phyloP scores from a whole-genome alignment of 2,888 invertebrate species.

The Caenorhabditis wallacei region DNA sequence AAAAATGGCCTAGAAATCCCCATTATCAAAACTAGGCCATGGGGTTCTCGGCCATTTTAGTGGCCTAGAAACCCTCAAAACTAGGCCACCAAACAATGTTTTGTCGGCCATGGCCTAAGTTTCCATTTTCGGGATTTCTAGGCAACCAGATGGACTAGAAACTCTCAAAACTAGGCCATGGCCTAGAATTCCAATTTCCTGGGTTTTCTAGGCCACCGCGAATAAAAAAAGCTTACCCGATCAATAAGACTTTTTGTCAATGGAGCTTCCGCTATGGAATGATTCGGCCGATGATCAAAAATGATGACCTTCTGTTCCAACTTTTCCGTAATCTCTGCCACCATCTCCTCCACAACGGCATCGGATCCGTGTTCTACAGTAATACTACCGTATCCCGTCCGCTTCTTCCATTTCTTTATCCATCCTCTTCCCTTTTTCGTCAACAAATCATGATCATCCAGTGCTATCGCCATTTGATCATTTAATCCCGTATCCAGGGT shows the following conservation, averaged over 20 bases:
- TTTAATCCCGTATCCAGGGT: not conserved
- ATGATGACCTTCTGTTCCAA: conserved; percentile 1
- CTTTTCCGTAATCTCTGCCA: conserved; percentile 10
- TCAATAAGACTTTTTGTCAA: not conserved
- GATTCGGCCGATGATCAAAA: not conserved
- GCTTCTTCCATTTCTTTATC: conserved; percentile 5
- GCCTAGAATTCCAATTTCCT: not conserved
- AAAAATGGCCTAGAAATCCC: too few species aligned
- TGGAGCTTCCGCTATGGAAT: not conserved
- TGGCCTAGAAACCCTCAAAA: too few species aligned
- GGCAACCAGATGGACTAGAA: too few species aligned
- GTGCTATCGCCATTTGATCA: not conserved
- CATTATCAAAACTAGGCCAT: too few species aligned
- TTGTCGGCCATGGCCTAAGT: too few species aligned
- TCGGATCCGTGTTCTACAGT: too few species aligned
- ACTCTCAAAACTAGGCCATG: too few species aligned
- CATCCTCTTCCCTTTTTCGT: conserved; percentile 15
- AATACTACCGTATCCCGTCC: not conserved
- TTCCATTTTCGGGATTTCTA: too few species aligned
- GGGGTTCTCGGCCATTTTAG: too few species aligned
- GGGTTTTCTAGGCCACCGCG: too few species aligned
- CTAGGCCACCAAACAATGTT: too few species aligned
- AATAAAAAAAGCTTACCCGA: too few species aligned
- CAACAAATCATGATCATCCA: conserved; percentile 12
- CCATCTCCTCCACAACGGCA: not conserved